A percentile compares a stretch with the other conserved stretches of the same genome.
phyloP scores from a whole-genome alignment of 2,888 invertebrate genomes.

The Phasia obesa region DNA sequence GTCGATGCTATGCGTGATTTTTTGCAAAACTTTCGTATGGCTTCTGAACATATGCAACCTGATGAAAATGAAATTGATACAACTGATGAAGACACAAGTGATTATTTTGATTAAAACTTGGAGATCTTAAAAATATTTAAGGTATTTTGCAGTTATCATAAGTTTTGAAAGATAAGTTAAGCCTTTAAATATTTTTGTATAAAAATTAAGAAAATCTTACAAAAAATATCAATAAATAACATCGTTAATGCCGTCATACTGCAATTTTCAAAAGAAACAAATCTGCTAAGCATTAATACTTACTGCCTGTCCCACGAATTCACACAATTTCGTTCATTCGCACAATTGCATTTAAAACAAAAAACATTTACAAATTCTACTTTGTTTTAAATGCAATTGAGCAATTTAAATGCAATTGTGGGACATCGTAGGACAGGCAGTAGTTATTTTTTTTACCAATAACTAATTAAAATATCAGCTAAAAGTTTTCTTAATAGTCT shows the following conservation, averaged over 20 bases:
- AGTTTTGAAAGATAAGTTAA: conserved; percentile 39
- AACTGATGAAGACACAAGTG: conserved; percentile 83
- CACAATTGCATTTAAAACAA: no score
- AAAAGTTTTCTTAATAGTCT: no score
- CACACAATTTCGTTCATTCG: no score
- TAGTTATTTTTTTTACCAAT: no score
- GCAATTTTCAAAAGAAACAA: conserved; percentile 27
- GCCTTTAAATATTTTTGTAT: conserved; percentile 57
- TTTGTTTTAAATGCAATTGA: no score
- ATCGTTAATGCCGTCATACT: conserved; percentile 2
- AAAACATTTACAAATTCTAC: no score
- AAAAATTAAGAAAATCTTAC: conserved; percentile 32
- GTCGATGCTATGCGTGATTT: conserved; percentile 89
- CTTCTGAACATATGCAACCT: conserved; percentile 83
- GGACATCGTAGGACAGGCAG: no score
- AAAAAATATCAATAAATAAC: conserved; percentile 23
- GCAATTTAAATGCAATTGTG: no score
- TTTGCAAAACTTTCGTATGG: conserved; percentile 86
- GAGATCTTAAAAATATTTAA: neutral
- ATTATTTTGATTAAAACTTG: conserved; percentile 80
- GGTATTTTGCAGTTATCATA: conserved; percentile 20
- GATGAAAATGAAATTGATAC: conserved; percentile 82
- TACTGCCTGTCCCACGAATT: no score
- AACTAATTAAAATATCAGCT: no score
- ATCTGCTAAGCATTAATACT: conserved; percentile 17